Percentiles rank a stretch among this genome's conserved stretches.
phyloP scores from a whole-genome alignment of 1,140 invertebrate genomes.

The Orchestia grillus region DNA sequence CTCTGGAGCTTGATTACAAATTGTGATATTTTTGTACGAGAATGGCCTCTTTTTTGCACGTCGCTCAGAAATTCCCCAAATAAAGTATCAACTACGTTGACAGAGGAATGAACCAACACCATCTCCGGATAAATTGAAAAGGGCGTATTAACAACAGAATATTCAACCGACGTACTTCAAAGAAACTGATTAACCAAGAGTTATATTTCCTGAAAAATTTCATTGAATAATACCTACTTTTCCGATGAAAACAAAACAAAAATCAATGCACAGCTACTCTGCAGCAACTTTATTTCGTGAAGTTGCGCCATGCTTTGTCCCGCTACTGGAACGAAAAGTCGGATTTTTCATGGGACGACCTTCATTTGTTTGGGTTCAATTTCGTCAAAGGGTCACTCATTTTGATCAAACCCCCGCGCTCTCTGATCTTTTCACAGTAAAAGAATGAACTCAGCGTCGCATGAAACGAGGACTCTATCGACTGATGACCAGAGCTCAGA shows the following conservation, averaged over 20 bases:
- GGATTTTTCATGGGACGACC: not conserved
- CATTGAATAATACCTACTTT: not conserved
- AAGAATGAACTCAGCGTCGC: conserved; percentile 52
- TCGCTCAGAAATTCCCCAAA: not conserved
- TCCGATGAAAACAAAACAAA: not conserved
- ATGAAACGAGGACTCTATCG: conserved; percentile 46
- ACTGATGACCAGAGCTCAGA: conserved; percentile 20
- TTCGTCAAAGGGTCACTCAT: conserved; percentile 50
- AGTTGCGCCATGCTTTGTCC: not conserved
- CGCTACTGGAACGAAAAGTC: not conserved
- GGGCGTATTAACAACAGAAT: not conserved
- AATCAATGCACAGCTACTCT: not conserved
- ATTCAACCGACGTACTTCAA: not conserved
- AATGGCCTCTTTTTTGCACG: not conserved
- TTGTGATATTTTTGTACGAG: not conserved
- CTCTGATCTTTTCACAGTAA: conserved; percentile 43
- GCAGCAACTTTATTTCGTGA: not conserved
- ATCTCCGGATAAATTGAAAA: not conserved
- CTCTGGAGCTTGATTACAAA: not conserved
- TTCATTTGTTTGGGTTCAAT: conserved; percentile 43
- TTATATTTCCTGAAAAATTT: not conserved
- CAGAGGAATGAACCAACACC: not conserved
- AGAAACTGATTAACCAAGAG: not conserved
- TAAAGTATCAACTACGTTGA: not conserved
- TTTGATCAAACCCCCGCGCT: conserved; percentile 15